Conservation (phyloP, 2,113 vertebrate species). For the Lethenteron reissneri region DNA sequence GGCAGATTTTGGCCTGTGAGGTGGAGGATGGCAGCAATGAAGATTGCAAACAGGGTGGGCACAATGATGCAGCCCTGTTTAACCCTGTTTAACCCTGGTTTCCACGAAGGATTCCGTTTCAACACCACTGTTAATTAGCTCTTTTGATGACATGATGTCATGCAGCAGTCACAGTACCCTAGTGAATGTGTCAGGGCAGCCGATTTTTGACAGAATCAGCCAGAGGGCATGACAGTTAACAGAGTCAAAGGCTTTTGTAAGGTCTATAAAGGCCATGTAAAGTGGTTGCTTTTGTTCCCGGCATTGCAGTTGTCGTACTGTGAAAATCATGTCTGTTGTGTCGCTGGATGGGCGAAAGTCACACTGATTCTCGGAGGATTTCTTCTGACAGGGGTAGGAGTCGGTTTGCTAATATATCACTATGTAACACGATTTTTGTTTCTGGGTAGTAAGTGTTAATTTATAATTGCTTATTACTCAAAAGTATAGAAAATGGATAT, state of each 20-base stretch:
- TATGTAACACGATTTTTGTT: too few species aligned
- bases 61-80: not conserved
- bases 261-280: conserved; percentile 2
- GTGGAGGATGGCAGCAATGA: not conserved
- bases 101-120: not conserved
- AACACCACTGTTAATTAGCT: not conserved
- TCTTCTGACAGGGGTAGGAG: not conserved
- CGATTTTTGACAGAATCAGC: not conserved
- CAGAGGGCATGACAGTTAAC: not conserved
- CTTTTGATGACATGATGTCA: not conserved
- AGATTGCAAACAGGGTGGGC: not conserved
- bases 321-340: not conserved
- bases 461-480: too few species aligned
- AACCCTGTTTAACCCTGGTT: not conserved
- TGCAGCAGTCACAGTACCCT: not conserved
- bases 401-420: not conserved
- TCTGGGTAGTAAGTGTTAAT: too few species aligned
- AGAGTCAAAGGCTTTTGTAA: not conserved
- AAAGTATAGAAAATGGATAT: too few species aligned
- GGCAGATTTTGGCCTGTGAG: not conserved
- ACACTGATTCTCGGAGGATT: not conserved
- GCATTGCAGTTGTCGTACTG: not conserved
- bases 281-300: not conserved
- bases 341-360: not conserved
- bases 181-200: not conserved